Evolutionary conservation across 2,113 vertebrate genomes (phyloP).

Genomic region (Seriola quinqueradiata): DNA sequence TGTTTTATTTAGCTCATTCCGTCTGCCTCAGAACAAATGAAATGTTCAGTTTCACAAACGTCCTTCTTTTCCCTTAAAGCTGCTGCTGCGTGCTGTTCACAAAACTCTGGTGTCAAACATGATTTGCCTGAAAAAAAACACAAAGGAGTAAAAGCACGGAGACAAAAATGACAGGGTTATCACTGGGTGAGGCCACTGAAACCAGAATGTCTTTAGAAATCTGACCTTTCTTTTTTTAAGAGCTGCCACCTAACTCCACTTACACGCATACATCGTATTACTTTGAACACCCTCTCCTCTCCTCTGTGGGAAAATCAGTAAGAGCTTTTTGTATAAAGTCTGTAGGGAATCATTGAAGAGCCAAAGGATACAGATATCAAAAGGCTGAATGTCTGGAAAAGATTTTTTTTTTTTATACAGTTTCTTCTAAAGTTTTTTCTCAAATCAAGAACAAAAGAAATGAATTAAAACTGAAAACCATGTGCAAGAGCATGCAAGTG

Average conservation of each 20-base stretch:
- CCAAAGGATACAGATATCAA: slow-evolving; percentile 1
- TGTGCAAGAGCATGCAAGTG: background rate
- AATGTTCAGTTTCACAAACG: background rate
- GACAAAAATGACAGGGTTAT: background rate
- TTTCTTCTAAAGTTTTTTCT: background rate
- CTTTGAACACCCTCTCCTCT: background rate
- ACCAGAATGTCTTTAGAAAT: background rate
- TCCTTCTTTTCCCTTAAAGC: background rate
- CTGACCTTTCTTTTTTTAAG: background rate
- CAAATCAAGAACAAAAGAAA: background rate
- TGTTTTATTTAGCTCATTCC: background rate
- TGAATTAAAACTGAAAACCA: background rate
- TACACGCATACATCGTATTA: background rate
- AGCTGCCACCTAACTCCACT: slow-evolving; percentile 12
- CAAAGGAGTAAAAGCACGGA: background rate
- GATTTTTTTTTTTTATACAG: background rate
- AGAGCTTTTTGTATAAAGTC: slow-evolving; percentile 1
- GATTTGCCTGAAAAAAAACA: background rate
- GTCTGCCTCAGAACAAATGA: background rate
- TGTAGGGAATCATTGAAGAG: background rate
- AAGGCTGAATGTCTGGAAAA: background rate
- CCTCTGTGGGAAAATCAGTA: background rate
- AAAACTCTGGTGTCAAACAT: background rate
- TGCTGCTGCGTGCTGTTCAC: background rate
- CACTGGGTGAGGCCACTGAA: background rate